Evolutionary conservation across 2,797 vertebrate species (phyloP), one percentile per base, ranked within the genome.

Genomic region (Poecilia velifera): DNA sequence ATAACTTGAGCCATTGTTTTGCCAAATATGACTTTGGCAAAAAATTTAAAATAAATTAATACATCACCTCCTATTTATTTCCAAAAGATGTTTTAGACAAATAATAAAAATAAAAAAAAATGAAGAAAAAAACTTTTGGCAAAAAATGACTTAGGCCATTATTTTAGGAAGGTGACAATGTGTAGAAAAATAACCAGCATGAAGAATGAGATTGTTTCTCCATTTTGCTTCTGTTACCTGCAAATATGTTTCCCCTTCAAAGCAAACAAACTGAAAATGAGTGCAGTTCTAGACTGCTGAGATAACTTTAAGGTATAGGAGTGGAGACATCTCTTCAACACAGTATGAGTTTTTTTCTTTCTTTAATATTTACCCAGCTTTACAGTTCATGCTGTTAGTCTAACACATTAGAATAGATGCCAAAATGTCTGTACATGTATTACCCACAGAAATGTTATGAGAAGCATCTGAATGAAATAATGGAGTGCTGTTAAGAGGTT

Each of bases 181-280:
- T 49, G 71, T 72, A 84, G 82, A 91, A 87, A 86, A 83, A 89
- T 83, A 79, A 84, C 55, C 20, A 59, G 53, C 79, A 71, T 0
- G 3, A 86, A 86, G 70, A 70, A 9, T 66, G 47, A 39, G 51
- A 79, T 73, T 76, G 51, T 82, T 59, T 81, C 55, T 77, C 76
- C 74, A 79, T 87, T 74, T 82, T 47, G 57, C 72, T 79, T 57
- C 49, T 55, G 55, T 62, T 80, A 74, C 73, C 77, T 49, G 25
- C 53, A 77, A 79, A 86, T 80, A 20, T 16, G 57, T n/a, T 55
- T 8, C 6, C 12, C n/a, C n/a, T 28, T 57, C 55, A 66, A 71
- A 20, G 25, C 51, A 53, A 53, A 53, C 20, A 53, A 71, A 68
- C 31, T 57, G 43, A 87, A 85, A 72, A 77, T 55, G 28, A 86